Percentiles rank a stretch among this genome's conserved stretches.
phyloP scores from a whole-genome alignment of 2,797 vertebrate species.

The Hypotaenidia philippensis region DNA sequence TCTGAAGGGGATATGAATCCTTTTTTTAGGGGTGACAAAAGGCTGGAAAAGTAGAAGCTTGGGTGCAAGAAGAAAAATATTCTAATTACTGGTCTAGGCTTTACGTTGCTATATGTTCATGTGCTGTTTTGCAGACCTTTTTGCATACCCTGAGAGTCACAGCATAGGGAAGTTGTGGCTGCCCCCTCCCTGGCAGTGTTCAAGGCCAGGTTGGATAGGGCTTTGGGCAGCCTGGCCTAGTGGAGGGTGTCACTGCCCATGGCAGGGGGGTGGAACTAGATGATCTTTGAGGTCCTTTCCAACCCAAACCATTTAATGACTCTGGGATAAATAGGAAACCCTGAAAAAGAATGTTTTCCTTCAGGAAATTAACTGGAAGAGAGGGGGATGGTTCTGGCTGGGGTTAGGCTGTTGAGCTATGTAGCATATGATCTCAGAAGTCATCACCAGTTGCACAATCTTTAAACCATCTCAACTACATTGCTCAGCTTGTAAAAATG shows the following conservation, averaged over 20 bases:
- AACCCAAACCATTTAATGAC: no score
- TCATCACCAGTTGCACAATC: background rate
- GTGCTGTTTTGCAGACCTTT: background rate
- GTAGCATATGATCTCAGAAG: background rate
- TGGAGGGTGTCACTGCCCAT: no score
- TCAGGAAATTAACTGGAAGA: background rate
- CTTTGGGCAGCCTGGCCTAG: no score
- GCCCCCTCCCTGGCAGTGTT: no score
- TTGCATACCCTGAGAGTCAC: background rate
- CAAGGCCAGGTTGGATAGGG: no score
- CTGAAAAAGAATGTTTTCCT: background rate
- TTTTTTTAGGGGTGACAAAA: background rate
- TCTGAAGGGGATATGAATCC: accelerated
- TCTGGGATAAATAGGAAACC: background rate
- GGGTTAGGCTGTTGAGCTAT: background rate
- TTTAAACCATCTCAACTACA: background rate
- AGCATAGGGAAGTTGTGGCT: background rate
- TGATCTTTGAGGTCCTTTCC: background rate
- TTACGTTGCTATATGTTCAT: background rate
- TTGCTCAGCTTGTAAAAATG: background rate
- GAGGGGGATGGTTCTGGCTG: background rate
- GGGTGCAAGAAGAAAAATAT: background rate
- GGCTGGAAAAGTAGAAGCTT: background rate
- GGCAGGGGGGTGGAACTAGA: no score
- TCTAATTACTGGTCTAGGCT: background rate